These are phyloP conservation scores for Petrocephalus schoutedeni DNA, from an alignment of 2,797 vertebrate species.

Conservation along the genomic window DNA sequence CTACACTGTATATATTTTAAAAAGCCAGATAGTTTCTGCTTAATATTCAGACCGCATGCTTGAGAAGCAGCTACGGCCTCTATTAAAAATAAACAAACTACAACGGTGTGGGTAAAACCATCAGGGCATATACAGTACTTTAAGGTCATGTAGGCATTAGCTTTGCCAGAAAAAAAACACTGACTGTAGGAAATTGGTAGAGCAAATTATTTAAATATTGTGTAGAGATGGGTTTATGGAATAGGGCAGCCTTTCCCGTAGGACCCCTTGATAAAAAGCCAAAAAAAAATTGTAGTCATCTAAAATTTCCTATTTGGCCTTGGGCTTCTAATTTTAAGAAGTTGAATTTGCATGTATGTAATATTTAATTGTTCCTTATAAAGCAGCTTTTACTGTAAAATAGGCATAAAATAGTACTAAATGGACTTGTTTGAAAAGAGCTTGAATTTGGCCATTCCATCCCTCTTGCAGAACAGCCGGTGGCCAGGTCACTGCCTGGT, in stretches of 20 bases:
- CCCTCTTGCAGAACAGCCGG: too few relatives aligned
- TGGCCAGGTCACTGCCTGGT: too few relatives aligned
- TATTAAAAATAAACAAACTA: neutral
- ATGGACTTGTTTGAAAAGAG: neutral
- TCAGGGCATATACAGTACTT: neutral
- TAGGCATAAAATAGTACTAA: neutral
- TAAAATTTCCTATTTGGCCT: neutral
- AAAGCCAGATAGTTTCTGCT: neutral
- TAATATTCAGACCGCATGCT: neutral
- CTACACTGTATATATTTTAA: neutral
- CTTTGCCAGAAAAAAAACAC: neutral
- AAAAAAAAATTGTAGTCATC: conserved; percentile 4
- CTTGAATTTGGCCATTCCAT: neutral
- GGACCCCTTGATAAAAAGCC: neutral
- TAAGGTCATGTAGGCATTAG: conserved; percentile 2
- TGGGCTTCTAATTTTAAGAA: neutral
- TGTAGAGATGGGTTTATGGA: neutral
- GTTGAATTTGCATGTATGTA: conserved; percentile 2
- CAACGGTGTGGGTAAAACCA: neutral
- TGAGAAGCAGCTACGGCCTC: neutral
- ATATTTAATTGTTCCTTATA: conserved; percentile 1
- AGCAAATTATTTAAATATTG: conserved; percentile 10
- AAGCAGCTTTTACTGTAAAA: neutral
- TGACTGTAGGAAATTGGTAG: neutral
- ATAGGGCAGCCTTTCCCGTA: neutral